Percentiles rank a stretch among this genome's conserved stretches.
phyloP scores from a whole-genome alignment of 1,140 invertebrate genomes.

The Panonychus citri region DNA sequence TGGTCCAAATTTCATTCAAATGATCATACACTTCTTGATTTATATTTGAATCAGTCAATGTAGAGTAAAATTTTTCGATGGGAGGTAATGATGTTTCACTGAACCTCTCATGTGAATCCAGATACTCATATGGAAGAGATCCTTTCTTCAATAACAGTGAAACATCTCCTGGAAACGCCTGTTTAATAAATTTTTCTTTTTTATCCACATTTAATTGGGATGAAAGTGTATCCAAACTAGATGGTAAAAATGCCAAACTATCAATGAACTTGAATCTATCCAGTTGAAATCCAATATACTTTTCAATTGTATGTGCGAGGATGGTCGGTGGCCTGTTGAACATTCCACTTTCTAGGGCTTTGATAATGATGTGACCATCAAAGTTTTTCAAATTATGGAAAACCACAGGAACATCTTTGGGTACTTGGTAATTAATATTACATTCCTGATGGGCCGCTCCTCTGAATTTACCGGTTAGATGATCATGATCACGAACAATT shows the following conservation, averaged over 20 bases:
- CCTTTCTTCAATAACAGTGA: constrained; percentile 4
- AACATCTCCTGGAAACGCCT: neutral
- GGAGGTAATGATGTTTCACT: constrained; percentile 14
- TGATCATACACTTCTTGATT: neutral
- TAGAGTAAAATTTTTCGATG: neutral
- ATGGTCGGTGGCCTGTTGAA: neutral
- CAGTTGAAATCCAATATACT: neutral
- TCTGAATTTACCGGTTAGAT: neutral
- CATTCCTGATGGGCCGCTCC: neutral
- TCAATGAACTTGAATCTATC: neutral
- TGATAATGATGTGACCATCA: neutral
- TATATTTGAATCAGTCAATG: neutral
- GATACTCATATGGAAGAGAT: constrained; percentile 16
- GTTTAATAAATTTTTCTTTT: neutral
- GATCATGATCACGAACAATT: neutral
- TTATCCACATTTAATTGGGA: neutral
- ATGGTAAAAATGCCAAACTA: neutral
- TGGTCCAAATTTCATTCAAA: constrained; percentile 12
- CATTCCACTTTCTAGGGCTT: neutral
- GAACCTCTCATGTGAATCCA: constrained; percentile 1
- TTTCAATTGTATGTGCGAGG: neutral
- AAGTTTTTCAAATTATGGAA: neutral
- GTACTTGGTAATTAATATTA: neutral
- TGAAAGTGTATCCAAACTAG: neutral
- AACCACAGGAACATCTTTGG: neutral